Conservation (phyloP, 2,888 invertebrate species). For the Spilarctia lutea region DNA sequence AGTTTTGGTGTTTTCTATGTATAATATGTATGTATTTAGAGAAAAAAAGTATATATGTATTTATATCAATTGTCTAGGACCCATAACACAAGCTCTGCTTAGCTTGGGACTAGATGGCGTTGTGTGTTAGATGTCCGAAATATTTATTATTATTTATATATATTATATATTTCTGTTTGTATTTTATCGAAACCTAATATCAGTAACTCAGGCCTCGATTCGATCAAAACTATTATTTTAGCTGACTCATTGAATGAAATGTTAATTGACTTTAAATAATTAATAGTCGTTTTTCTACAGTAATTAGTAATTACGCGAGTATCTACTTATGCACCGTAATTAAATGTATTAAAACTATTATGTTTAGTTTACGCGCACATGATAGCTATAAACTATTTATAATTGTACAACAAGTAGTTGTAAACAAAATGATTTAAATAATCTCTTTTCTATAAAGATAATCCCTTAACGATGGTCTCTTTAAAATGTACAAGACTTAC, state of each 20-base stretch:
- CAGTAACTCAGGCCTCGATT: conserved; percentile 41
- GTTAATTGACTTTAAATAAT: conserved; percentile 60
- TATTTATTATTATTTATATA: too few relatives aligned
- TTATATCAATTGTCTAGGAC: too few relatives aligned
- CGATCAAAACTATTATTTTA: conserved; percentile 37
- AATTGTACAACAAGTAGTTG: background rate
- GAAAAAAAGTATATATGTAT: too few relatives aligned
- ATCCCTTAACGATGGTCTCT: background rate
- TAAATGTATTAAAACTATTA: conserved; percentile 72
- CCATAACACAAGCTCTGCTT: too few relatives aligned
- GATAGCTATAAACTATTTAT: conserved; percentile 56
- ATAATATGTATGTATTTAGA: too few relatives aligned
- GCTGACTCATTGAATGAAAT: conserved; percentile 45
- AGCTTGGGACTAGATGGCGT: too few relatives aligned
- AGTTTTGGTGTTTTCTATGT: too few relatives aligned
- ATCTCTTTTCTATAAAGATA: background rate
- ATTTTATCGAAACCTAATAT: background rate
- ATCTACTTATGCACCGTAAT: conserved; percentile 64
- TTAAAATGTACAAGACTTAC: conserved; percentile 39
- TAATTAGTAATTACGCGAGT: conserved; percentile 71
- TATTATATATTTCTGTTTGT: too few relatives aligned
- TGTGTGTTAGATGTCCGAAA: too few relatives aligned
- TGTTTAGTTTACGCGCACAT: conserved; percentile 61
- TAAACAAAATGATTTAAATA: background rate
- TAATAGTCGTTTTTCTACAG: conserved; percentile 75